A percentile compares a stretch with the other conserved stretches of the same genome.
Conservation (phyloP, 1,140 invertebrate species). For the Plutomurus gul region DNA sequence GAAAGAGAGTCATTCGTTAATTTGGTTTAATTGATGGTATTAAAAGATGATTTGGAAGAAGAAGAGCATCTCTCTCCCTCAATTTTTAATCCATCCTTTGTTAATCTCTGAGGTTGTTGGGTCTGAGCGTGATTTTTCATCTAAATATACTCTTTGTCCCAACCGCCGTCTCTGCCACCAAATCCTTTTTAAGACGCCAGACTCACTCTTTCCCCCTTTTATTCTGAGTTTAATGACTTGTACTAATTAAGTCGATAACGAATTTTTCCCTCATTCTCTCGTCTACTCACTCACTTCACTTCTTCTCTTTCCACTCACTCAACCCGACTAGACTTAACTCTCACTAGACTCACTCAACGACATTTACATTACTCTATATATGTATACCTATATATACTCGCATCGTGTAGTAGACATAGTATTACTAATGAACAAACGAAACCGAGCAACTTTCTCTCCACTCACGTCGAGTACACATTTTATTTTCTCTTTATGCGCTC, state of each 20-base stretch:
- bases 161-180: constrained; percentile 7
- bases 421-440: too few relatives aligned
- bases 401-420: too few relatives aligned
- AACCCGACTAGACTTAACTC: background rate
- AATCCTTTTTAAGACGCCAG: constrained; percentile 48
- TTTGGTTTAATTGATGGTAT: constrained; percentile 54
- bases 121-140: constrained; percentile 54
- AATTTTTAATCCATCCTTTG: constrained; percentile 54
- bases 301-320: background rate
- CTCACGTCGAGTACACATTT: too few relatives aligned
- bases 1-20: constrained; percentile 50
- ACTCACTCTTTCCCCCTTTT: constrained; percentile 41
- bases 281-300: constrained; percentile 22
- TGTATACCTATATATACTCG: background rate
- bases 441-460: too few relatives aligned
- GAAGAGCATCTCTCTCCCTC: constrained; percentile 36
- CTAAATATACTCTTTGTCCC: constrained; percentile 52
- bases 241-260: constrained; percentile 54
- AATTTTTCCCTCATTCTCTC: constrained; percentile 50
- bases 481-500: too few relatives aligned
- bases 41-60: constrained; percentile 53
- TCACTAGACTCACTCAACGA: background rate
- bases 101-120: constrained; percentile 51
- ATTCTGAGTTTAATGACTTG: constrained; percentile 51
- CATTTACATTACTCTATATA: too few relatives aligned